Conservation (phyloP, 1,140 invertebrate species). For the Drosophila malerkotliana region DNA sequence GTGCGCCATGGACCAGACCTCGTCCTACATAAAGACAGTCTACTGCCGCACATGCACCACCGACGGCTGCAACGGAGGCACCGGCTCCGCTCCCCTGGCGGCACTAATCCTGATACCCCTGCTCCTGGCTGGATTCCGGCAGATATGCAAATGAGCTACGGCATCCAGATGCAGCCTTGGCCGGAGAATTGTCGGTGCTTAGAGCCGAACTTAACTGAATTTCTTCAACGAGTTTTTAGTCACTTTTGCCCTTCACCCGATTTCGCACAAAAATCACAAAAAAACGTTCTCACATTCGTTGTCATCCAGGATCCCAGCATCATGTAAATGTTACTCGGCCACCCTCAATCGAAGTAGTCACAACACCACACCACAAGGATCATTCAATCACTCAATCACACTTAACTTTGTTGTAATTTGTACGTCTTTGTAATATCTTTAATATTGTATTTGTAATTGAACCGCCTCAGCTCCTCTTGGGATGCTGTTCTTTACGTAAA, state of each 20-base stretch:
- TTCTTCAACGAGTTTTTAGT: conserved; percentile 49
- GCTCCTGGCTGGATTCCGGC: conserved; percentile 52
- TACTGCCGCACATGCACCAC: conserved; percentile 83
- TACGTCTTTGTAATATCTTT: conserved; percentile 66
- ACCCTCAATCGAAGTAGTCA: conserved; percentile 38
- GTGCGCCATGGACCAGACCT: conserved; percentile 76
- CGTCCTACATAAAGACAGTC: conserved; percentile 83
- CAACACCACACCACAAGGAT: conserved; percentile 14
- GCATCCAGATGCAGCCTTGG: conserved; percentile 21
- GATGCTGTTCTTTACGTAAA: conserved; percentile 38
- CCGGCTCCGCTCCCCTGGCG: conserved; percentile 38
- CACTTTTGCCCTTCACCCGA: conserved; percentile 39
- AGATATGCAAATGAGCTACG: conserved; percentile 67
- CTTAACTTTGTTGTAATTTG: conserved; percentile 55
- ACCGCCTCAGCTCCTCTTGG: conserved; percentile 6
- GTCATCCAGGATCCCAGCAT: conserved; percentile 15
- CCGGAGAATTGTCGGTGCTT: conserved; percentile 14
- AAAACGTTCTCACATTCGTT: conserved; percentile 9
- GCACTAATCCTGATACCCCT: conserved; percentile 53
- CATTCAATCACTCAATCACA: conserved; percentile 29
- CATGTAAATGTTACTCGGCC: conserved; percentile 49
- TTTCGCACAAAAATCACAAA: conserved; percentile 37
- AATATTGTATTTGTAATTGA: conserved; percentile 69
- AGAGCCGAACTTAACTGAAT: conserved; percentile 34
- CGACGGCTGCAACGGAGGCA: conserved; percentile 77